A percentile compares a stretch with the other conserved stretches of the same genome.
Conservation (phyloP, 2,888 invertebrate genomes). For the Mellilla xanthometata region DNA sequence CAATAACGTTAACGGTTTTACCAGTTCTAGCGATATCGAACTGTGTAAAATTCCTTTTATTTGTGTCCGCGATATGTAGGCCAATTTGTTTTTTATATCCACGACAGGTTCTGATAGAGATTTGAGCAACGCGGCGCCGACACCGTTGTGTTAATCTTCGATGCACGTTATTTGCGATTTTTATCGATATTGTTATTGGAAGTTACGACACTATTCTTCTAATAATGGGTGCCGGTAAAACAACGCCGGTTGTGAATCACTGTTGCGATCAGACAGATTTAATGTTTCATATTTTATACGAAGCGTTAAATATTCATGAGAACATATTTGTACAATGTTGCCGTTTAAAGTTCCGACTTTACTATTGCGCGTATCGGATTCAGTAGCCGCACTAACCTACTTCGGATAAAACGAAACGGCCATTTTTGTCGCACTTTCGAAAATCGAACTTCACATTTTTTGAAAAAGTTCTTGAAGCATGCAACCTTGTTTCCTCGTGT, state of each 20-base stretch:
- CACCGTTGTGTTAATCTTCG: slow-evolving; percentile 56
- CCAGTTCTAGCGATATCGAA: slow-evolving; percentile 53
- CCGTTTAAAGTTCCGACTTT: not conserved
- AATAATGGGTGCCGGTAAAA: slow-evolving; percentile 8
- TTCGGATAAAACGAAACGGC: not conserved
- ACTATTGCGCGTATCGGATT: not conserved
- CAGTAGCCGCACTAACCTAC: not conserved
- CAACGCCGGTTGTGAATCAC: slow-evolving; percentile 1
- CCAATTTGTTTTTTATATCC: slow-evolving; percentile 60
- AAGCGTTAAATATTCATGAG: not conserved
- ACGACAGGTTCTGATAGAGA: slow-evolving; percentile 63
- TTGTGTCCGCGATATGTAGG: slow-evolving; percentile 67
- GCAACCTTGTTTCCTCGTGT: slow-evolving; percentile 14
- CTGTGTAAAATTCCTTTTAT: slow-evolving; percentile 67
- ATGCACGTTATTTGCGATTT: slow-evolving; percentile 46
- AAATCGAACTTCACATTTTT: slow-evolving; percentile 12
- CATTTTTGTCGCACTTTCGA: slow-evolving; percentile 12
- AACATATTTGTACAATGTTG: not conserved
- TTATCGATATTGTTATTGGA: slow-evolving; percentile 49
- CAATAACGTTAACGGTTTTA: slow-evolving; percentile 65
- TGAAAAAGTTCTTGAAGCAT: slow-evolving; percentile 9
- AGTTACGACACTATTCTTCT: slow-evolving; percentile 41
- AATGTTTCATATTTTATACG: slow-evolving; percentile 1
- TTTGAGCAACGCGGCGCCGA: slow-evolving; percentile 37
- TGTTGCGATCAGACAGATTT: not conserved